Evolutionary conservation across 2,888 invertebrate species (phyloP).

Genomic region (Leptopilina myrica): DNA sequence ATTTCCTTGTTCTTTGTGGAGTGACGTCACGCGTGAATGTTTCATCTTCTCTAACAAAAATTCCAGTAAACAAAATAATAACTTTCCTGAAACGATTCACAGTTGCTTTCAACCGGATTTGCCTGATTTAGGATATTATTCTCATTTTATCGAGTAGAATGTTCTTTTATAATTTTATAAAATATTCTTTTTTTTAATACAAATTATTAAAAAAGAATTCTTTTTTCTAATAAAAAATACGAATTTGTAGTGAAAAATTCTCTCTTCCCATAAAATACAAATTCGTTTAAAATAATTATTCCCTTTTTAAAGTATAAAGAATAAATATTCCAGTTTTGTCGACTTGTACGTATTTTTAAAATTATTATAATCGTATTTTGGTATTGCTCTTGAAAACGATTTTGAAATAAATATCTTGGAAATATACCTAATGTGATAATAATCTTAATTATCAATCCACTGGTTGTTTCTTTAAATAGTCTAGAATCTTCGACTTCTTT

Average conservation of each 20-base stretch:
- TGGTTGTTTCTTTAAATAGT: neutral
- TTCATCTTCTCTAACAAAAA: neutral
- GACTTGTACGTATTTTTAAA: neutral
- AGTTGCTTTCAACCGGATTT: neutral
- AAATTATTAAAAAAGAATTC: too few relatives aligned
- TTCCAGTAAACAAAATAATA: conserved; percentile 6
- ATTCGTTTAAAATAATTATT: too few relatives aligned
- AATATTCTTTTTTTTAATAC: too few relatives aligned
- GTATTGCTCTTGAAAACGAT: neutral
- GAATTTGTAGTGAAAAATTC: too few relatives aligned
- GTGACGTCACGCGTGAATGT: neutral
- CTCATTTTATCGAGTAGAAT: too few relatives aligned
- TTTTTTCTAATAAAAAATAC: too few relatives aligned
- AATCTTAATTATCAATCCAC: neutral
- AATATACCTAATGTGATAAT: conserved; percentile 11
- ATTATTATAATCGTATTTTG: neutral
- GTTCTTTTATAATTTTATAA: too few relatives aligned
- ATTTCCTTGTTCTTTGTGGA: neutral
- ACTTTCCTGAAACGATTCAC: neutral
- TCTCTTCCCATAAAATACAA: too few relatives aligned
- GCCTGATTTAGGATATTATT: neutral
- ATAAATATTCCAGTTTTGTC: neutral
- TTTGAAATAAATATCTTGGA: neutral
- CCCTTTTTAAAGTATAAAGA: too few relatives aligned
- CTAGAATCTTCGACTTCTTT: neutral